Evolutionary conservation across 2,113 vertebrate species (phyloP).

Genomic region (Trinectes maculatus): DNA sequence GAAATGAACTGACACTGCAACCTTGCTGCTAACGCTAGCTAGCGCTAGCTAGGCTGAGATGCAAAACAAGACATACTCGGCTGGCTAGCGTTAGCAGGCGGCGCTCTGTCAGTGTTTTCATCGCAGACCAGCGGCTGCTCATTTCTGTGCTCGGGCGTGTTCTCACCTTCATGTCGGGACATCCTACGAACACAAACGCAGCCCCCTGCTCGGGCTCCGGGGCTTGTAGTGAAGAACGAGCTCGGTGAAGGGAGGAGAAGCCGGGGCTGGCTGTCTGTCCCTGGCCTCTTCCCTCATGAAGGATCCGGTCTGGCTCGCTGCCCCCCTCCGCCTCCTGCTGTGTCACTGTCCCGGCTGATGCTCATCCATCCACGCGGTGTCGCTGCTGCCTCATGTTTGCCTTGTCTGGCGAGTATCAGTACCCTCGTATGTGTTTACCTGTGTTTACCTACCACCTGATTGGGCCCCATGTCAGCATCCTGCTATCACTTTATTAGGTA

Average conservation of each 20-base stretch:
- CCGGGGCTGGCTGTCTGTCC: constrained; percentile 80
- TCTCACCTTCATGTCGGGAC: constrained; percentile 89
- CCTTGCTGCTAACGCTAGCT: constrained; percentile 48
- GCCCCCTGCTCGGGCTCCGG: constrained; percentile 73
- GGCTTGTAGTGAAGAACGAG: constrained; percentile 52
- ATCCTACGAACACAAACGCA: constrained; percentile 80
- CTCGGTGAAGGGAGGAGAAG: constrained; percentile 75
- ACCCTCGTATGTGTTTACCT: too few relatives aligned
- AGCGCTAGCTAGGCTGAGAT: constrained; percentile 51
- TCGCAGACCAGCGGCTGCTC: neutral
- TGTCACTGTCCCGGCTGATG: constrained; percentile 62
- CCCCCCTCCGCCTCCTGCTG: constrained; percentile 75
- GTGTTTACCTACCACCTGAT: neutral
- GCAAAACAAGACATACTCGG: constrained; percentile 62
- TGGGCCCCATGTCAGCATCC: neutral
- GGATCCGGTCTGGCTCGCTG: constrained; percentile 77
- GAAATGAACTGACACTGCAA: constrained; percentile 48
- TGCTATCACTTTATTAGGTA: too few relatives aligned
- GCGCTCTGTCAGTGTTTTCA: constrained; percentile 46
- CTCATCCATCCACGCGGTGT: constrained; percentile 51
- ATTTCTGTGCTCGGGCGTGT: neutral
- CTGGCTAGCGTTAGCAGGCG: constrained; percentile 64
- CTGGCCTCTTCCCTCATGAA: constrained; percentile 83
- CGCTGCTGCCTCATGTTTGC: constrained; percentile 29
- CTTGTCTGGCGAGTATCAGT: too few relatives aligned